Conservation (phyloP, 2,888 invertebrate genomes). For the Apoda limacodes region DNA sequence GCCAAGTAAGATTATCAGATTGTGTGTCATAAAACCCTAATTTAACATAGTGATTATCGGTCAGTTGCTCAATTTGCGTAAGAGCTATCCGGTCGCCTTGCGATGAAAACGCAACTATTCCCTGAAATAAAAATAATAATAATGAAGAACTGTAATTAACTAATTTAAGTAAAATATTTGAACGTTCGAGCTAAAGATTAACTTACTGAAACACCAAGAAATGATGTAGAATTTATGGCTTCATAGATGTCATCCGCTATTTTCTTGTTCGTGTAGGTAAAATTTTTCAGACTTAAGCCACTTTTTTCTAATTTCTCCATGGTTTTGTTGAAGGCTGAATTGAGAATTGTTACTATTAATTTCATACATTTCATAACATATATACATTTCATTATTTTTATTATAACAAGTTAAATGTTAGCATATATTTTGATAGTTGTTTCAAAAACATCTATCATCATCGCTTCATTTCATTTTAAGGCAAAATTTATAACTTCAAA, state of each 20-base stretch:
- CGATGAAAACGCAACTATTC: slow-evolving; percentile 97
- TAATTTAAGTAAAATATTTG: neutral
- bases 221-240: slow-evolving; percentile 98
- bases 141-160: neutral
- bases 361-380: too few relatives aligned
- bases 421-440: too few relatives aligned
- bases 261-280: slow-evolving; percentile 94
- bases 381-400: too few relatives aligned
- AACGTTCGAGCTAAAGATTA: slow-evolving; percentile 8
- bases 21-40: slow-evolving; percentile 97
- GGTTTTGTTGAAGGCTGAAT: slow-evolving; percentile 94
- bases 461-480: neutral
- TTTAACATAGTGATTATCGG: slow-evolving; percentile 93
- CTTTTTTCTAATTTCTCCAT: slow-evolving; percentile 86
- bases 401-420: too few relatives aligned
- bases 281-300: slow-evolving; percentile 90
- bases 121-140: slow-evolving; percentile 77
- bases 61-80: slow-evolving; percentile 98
- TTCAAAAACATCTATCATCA: too few relatives aligned
- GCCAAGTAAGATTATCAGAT: slow-evolving; percentile 95
- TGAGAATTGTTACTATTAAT: too few relatives aligned
- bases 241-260: slow-evolving; percentile 96
- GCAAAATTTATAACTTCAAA: neutral
- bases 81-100: slow-evolving; percentile 98
- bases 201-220: slow-evolving; percentile 97